These are phyloP conservation scores for Leuciscus idus DNA, from an alignment of 2,113 vertebrate species.

Conservation along the genomic window DNA sequence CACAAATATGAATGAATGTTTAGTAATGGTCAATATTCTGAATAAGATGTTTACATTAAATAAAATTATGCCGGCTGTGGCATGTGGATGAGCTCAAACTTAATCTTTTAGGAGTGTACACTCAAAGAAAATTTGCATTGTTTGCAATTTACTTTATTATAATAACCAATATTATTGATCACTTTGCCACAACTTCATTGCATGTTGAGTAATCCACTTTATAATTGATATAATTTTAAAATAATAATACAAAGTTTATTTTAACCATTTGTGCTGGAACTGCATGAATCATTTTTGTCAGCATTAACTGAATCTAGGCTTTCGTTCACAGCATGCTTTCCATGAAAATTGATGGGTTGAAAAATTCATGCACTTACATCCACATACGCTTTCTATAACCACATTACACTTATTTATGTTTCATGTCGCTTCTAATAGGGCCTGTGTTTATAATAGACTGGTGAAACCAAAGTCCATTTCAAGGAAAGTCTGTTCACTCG, in stretches of 20 bases:
- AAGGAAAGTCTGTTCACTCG: too few relatives aligned
- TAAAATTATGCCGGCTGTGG: background rate
- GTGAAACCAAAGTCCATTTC: background rate
- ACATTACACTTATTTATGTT: background rate
- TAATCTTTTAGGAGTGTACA: background rate
- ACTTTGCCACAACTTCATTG: background rate
- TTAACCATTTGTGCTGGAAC: background rate
- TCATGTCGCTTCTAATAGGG: background rate
- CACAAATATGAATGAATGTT: background rate
- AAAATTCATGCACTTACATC: background rate
- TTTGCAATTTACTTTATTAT: background rate
- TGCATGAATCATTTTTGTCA: background rate
- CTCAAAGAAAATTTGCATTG: too few relatives aligned
- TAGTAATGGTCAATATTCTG: background rate
- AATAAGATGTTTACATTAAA: background rate
- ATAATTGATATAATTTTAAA: background rate
- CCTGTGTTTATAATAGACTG: background rate
- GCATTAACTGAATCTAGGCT: background rate
- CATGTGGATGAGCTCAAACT: background rate
- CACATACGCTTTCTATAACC: background rate
- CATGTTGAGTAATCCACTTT: background rate
- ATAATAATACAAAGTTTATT: background rate
- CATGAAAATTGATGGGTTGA: background rate
- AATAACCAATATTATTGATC: background rate
- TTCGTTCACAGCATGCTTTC: background rate